These are phyloP conservation scores for Tenthredo mesomela DNA, from an alignment of 2,888 invertebrate genomes.

Conservation along the genomic window DNA sequence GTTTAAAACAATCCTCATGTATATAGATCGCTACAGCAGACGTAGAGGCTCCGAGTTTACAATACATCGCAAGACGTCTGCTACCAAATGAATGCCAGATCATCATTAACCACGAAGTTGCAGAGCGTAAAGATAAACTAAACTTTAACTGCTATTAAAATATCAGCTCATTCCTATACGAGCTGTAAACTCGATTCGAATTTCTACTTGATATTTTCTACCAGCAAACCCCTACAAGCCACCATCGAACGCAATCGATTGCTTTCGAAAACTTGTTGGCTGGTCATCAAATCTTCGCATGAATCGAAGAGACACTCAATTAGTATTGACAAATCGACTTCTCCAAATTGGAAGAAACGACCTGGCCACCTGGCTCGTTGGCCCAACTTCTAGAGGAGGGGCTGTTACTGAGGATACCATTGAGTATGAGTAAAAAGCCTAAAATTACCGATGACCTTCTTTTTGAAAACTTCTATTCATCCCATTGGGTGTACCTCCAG, in stretches of 20 bases:
- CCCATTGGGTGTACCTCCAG: not conserved
- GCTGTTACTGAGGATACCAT: not conserved
- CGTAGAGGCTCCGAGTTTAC: conserved; percentile 10
- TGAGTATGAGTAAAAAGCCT: conserved; percentile 15
- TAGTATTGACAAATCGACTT: conserved; percentile 78
- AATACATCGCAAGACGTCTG: conserved; percentile 58
- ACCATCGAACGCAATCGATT: conserved; percentile 66
- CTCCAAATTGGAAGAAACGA: conserved; percentile 79
- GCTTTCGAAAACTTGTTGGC: conserved; percentile 79
- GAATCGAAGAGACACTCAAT: conserved; percentile 80
- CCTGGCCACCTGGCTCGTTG: conserved; percentile 80
- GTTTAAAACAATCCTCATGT: not conserved
- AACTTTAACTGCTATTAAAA: not conserved
- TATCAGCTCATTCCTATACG: conserved; percentile 2
- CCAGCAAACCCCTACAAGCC: conserved; percentile 43
- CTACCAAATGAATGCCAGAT: conserved; percentile 60
- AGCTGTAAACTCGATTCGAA: not conserved
- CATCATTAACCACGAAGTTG: conserved; percentile 56
- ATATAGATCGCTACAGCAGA: conserved; percentile 14
- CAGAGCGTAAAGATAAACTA: conserved; percentile 50
- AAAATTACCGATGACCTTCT: not conserved
- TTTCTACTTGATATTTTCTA: not conserved
- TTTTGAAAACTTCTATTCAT: not conserved
- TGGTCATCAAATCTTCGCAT: conserved; percentile 79
- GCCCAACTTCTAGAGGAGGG: not conserved